Evolutionary conservation across 2,888 invertebrate species (phyloP).

Genomic region (Lithosia quadra): DNA sequence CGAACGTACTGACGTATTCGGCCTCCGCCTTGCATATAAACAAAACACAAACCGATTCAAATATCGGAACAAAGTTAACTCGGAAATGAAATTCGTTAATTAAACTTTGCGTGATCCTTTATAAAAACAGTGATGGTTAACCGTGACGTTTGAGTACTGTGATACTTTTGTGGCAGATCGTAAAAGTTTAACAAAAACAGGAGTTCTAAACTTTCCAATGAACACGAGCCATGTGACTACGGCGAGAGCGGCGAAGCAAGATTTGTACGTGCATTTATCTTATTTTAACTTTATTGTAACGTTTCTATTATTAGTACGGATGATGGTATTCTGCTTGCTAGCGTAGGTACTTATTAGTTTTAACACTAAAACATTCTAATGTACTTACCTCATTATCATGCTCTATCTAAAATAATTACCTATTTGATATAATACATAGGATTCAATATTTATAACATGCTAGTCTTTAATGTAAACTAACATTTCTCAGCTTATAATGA

Average conservation of each 20-base stretch:
- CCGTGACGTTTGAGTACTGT: conserved; percentile 67
- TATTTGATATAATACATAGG: no score
- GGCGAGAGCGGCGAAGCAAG: conserved; percentile 71
- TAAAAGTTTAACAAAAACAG: conserved; percentile 74
- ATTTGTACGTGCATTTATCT: conserved; percentile 77
- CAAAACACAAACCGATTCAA: conserved; percentile 54
- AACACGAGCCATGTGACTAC: conserved; percentile 82
- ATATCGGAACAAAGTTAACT: conserved; percentile 47
- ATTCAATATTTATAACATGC: no score
- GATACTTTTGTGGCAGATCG: conserved; percentile 70
- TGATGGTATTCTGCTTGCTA: conserved; percentile 40
- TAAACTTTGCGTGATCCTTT: conserved; percentile 41
- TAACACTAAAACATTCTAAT: not conserved
- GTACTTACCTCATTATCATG: not conserved
- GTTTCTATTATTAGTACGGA: conserved; percentile 63
- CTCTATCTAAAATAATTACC: not conserved
- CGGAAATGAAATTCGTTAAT: conserved; percentile 42
- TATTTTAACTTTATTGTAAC: conserved; percentile 72
- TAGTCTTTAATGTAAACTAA: not conserved
- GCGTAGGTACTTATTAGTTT: not conserved
- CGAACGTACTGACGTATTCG: conserved; percentile 50
- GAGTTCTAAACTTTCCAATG: conserved; percentile 76
- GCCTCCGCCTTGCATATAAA: conserved; percentile 46
- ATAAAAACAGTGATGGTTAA: conserved; percentile 59
- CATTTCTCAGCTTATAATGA: not conserved